Percentiles rank a stretch among this genome's conserved stretches.
Conservation (phyloP, 1,140 invertebrate species). For the Lordiphosa clarofinis region DNA sequence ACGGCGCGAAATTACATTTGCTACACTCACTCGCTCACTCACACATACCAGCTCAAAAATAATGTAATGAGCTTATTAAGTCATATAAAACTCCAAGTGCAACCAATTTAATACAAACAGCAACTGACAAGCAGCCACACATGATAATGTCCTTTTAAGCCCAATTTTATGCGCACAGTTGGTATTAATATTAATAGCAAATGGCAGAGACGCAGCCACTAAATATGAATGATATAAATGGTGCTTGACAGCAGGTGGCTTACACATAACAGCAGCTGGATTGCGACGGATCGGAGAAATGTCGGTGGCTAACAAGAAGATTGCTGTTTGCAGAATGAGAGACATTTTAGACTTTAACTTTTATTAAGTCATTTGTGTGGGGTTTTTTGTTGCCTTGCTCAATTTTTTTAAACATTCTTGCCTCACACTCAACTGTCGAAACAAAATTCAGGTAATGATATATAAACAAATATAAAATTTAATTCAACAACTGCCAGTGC, state of each 20-base stretch:
- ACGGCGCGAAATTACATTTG: slow-evolving; percentile 54
- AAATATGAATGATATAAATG: slow-evolving; percentile 38
- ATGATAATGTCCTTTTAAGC: slow-evolving; percentile 37
- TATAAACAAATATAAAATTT: background rate
- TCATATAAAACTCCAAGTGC: slow-evolving; percentile 76
- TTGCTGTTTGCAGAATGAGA: slow-evolving; percentile 1
- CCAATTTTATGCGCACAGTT: slow-evolving; percentile 45
- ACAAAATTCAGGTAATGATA: slow-evolving; percentile 11
- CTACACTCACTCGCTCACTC: slow-evolving; percentile 20
- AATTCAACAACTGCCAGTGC: background rate
- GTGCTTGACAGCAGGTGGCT: slow-evolving; percentile 40
- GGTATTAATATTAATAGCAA: slow-evolving; percentile 71
- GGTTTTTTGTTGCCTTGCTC: too few relatives aligned
- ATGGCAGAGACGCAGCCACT: slow-evolving; percentile 31
- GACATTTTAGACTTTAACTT: slow-evolving; percentile 4
- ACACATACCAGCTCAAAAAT: slow-evolving; percentile 21
- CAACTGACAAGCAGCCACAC: slow-evolving; percentile 42
- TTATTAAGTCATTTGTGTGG: background rate
- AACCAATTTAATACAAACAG: slow-evolving; percentile 73
- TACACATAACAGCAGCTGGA: slow-evolving; percentile 7
- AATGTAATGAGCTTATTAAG: slow-evolving; percentile 62
- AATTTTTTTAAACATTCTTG: too few relatives aligned
- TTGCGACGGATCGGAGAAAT: background rate
- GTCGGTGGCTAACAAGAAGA: slow-evolving; percentile 1
- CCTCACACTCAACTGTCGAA: too few relatives aligned